Evolutionary conservation across 2,888 invertebrate genomes (phyloP).

Genomic region (Hyposoter didymator): DNA sequence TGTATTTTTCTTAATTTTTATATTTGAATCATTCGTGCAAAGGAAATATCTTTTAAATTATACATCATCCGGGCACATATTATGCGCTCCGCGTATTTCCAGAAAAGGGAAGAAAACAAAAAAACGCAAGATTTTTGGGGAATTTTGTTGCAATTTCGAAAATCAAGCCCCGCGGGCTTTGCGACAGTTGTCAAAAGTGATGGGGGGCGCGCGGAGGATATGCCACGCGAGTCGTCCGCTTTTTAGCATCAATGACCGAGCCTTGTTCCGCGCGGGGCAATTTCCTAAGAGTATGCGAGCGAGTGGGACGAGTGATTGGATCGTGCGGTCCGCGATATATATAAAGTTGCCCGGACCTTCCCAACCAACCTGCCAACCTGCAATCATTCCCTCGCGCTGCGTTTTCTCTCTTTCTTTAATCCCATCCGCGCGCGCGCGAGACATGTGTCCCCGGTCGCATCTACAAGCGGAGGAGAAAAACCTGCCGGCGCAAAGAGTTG

Average conservation of each 20-base stretch:
- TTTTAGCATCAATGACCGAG: neutral
- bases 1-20: neutral
- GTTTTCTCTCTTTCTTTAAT: slow-evolving; percentile 24
- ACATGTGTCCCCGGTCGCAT: neutral
- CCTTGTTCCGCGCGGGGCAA: slow-evolving; percentile 1
- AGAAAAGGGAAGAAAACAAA: neutral
- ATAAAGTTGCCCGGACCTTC: slow-evolving; percentile 42
- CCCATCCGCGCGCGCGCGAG: neutral
- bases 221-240: neutral
- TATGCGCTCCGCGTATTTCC: neutral
- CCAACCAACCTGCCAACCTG: slow-evolving; percentile 36
- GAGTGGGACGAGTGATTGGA: slow-evolving; percentile 47
- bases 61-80: neutral
- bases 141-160: neutral
- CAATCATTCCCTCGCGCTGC: slow-evolving; percentile 53
- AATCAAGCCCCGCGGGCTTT: no score
- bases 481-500: neutral
- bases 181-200: neutral
- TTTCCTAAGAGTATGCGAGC: slow-evolving; percentile 21
- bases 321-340: slow-evolving; percentile 42
- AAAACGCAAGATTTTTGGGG: neutral
- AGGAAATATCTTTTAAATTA: neutral
- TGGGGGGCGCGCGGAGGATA: neutral
- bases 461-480: slow-evolving; percentile 15
- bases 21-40: slow-evolving; percentile 43